These are phyloP conservation scores for Nesoenas mayeri DNA, from an alignment of 2,113 vertebrate genomes.

Conservation along the genomic window DNA sequence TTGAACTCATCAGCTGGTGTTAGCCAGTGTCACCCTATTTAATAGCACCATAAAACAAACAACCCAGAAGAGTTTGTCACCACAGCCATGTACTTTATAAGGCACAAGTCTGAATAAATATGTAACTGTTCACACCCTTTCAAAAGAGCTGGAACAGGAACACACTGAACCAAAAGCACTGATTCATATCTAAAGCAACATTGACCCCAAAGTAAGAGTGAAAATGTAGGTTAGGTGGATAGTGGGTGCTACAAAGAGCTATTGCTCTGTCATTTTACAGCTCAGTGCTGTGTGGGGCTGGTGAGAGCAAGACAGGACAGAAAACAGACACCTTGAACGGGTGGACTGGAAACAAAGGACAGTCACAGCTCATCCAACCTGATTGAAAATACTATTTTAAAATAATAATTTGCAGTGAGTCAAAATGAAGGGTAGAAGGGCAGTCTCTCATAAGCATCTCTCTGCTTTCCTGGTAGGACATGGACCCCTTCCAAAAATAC, in stretches of 20 bases:
- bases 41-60: not conserved
- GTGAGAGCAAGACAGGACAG: not conserved
- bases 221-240: not conserved
- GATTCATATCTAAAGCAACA: slow-evolving; percentile 22
- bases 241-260: not conserved
- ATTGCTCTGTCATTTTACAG: not conserved
- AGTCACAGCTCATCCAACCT: not conserved
- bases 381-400: not conserved
- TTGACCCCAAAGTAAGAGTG: not conserved
- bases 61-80: slow-evolving; percentile 3
- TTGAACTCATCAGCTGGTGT: slow-evolving; percentile 1
- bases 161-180: slow-evolving; percentile 12
- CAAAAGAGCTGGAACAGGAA: not conserved
- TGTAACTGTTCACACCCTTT: slow-evolving; percentile 40
- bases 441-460: not conserved
- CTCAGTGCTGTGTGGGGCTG: not conserved
- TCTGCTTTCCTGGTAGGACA: not conserved
- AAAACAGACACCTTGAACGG: not conserved
- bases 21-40: not conserved
- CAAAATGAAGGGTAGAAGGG: not conserved
- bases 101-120: slow-evolving; percentile 52
- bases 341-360: not conserved
- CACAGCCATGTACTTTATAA: not conserved
- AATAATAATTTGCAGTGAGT: not conserved
- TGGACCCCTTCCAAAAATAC: not conserved